A percentile compares a stretch with the other conserved stretches of the same genome.
Evolutionary conservation across 1,140 invertebrate genomes (phyloP).

Genomic region (Solenopsis invicta): DNA sequence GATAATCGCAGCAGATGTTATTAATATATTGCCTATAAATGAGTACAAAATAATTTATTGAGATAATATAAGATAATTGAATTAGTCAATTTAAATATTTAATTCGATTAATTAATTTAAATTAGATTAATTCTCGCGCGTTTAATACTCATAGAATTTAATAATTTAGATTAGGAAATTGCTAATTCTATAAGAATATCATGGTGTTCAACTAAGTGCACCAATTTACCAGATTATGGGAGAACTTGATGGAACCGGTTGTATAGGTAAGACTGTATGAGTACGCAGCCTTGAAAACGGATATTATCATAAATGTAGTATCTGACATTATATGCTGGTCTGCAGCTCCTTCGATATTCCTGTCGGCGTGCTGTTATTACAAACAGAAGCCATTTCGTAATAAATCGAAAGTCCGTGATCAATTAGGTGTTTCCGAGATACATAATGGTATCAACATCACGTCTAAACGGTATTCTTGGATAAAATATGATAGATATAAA

Average conservation of each 20-base stretch:
- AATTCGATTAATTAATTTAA: background rate
- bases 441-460: constrained; percentile 8
- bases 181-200: constrained; percentile 13
- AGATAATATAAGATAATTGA: background rate
- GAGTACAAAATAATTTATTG: background rate
- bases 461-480: background rate
- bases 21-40: background rate
- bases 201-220: constrained; percentile 5
- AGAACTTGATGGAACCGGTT: constrained; percentile 65
- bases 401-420: constrained; percentile 79
- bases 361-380: background rate
- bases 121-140: background rate
- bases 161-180: constrained; percentile 8
- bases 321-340: background rate
- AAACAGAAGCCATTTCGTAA: constrained; percentile 75
- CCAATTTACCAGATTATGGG: constrained; percentile 32
- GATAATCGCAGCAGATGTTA: background rate
- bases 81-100: constrained; percentile 1
- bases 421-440: constrained; percentile 38
- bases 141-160: constrained; percentile 5
- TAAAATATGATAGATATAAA: background rate
- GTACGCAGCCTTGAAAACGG: constrained; percentile 64
- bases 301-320: constrained; percentile 59
- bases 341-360: background rate
- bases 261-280: constrained; percentile 16